phyloP scores from a whole-genome alignment of 2,797 vertebrate species.

The Pelodytes ibericus region DNA sequence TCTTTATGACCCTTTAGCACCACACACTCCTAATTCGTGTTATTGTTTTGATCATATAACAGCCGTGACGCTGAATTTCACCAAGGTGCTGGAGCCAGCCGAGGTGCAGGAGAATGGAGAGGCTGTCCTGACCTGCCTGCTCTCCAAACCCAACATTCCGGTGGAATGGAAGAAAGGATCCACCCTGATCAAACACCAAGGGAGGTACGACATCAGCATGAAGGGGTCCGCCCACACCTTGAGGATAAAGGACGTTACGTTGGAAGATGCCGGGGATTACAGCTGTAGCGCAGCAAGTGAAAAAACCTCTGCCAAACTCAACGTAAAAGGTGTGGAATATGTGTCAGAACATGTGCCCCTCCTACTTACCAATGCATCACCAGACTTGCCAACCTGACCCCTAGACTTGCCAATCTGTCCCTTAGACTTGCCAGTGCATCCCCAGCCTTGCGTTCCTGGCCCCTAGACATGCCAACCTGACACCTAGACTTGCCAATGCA shows the following conservation, averaged over 20 bases:
- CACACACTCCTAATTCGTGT: no score
- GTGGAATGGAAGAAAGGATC: slow-evolving; percentile 81
- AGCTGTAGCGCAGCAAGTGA: slow-evolving; percentile 78
- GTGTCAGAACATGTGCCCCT: no score
- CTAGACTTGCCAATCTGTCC: no score
- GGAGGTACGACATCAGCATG: slow-evolving; percentile 76
- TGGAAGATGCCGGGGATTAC: slow-evolving; percentile 81
- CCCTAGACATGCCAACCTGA: no score
- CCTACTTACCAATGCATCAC: no score
- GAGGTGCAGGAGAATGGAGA: slow-evolving; percentile 75
- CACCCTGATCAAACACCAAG: slow-evolving; percentile 66
- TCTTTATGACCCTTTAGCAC: no score
- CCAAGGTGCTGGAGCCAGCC: slow-evolving; percentile 73
- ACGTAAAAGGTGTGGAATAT: slow-evolving; percentile 75
- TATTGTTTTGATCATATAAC: slow-evolving; percentile 14
- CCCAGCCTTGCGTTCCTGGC: no score
- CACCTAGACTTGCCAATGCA: no score
- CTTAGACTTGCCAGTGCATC: no score
- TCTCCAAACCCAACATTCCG: slow-evolving; percentile 69
- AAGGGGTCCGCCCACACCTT: slow-evolving; percentile 79
- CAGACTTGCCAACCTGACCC: no score
- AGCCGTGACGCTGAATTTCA: slow-evolving; percentile 71
- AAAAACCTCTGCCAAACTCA: slow-evolving; percentile 76
- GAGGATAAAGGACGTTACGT: slow-evolving; percentile 76
- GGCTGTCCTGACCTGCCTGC: slow-evolving; percentile 77